phyloP scores from a whole-genome alignment of 2,113 vertebrate genomes.

The Nipponia nippon region DNA sequence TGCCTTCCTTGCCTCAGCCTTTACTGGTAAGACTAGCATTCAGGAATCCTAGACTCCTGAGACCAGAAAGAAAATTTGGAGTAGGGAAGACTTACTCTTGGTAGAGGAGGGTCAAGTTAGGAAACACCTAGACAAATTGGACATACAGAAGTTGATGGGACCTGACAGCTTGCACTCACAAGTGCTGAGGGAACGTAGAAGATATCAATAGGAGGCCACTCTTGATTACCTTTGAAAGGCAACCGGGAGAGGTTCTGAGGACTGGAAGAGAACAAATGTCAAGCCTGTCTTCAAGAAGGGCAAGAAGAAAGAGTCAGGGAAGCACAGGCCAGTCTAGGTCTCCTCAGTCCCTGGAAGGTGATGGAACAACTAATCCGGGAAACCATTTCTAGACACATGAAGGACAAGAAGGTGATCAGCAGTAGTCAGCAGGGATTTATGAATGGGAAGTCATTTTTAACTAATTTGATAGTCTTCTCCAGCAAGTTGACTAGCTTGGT shows the following conservation, averaged over 20 bases:
- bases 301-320: background rate
- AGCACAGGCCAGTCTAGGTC: background rate
- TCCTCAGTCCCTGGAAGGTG: background rate
- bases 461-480: background rate
- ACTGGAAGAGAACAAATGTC: background rate
- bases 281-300: background rate
- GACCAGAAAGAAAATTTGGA: background rate
- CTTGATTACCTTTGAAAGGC: background rate
- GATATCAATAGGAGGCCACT: background rate
- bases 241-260: background rate
- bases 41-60: background rate
- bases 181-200: background rate
- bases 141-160: background rate
- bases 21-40: background rate
- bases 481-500: background rate
- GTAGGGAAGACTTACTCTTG: background rate
- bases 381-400: background rate
- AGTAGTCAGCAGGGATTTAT: background rate
- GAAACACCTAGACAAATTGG: background rate
- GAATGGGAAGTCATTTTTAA: background rate
- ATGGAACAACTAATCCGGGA: background rate
- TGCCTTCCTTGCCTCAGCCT: background rate
- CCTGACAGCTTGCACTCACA: background rate
- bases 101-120: background rate
- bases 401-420: background rate